Evolutionary conservation across 2,888 invertebrate species (phyloP), one percentile per base, ranked within the genome.

Genomic region (Clepsis dumicolana): DNA sequence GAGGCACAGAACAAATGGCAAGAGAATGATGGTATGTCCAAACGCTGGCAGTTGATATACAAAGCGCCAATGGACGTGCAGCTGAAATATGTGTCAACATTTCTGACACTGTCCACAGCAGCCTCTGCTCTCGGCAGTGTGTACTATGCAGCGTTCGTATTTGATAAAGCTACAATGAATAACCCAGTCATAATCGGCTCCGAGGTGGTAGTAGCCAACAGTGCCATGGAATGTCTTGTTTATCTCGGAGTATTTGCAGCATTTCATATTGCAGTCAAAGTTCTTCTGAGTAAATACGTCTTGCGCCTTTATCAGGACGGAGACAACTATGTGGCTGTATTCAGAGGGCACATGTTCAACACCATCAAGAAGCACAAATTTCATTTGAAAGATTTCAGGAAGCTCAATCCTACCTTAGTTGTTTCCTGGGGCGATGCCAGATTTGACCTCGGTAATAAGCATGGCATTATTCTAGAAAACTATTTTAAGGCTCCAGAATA

Each of bases 401-500:
- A 89, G 71, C 73, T 90, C 18, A 87, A 78, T 2, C 86, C 90
- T 1, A 84, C 85, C 38, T 67, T 84, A 54, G 77, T 90, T 27
- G 80, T 92, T 0, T 75, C 90, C 35, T 93, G 93, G 93, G 84
- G 88, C 64, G 88, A 91, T 74, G 80, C 92, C 18, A 85, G 91
- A 74, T 93, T 84, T 80, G 76, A 77, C 41, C 79, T 93, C 25
- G 91, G 92, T 16, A 83, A 83, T 7, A 90, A 87, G 77, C 86
- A 91, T 76, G 91, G 82, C 7, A 91, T 93, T 48, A 72, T 93
- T 67, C 74, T 93, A 44, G 90, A 91, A 52, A 75, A 83, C 48
- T 90, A 92, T 73, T 93, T 93, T 65, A 93, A 91, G 74, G 89
- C 91, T 14, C 91, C 92, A 29, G 88, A 90, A 76, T 79, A 89